Evolutionary conservation across 2,113 vertebrate genomes (phyloP), one percentile per base, ranked within the genome.

Genomic region (Poicephalus meyeri): DNA sequence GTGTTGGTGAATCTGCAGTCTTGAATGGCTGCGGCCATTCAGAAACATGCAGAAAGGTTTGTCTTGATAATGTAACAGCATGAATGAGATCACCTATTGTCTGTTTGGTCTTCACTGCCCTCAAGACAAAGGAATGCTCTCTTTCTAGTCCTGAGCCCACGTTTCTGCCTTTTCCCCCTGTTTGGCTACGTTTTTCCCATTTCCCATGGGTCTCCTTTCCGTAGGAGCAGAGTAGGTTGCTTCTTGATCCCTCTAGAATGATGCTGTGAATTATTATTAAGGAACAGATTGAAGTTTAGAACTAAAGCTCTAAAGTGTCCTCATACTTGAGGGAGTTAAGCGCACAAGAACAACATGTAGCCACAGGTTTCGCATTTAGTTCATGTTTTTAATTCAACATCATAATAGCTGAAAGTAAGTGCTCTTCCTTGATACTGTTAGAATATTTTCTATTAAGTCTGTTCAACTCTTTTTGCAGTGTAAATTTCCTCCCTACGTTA

Each of bases 401-500:
- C 72, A 46, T 41, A n/a, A 37, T 23, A 74, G 46, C 72, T 80
- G 82, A 58, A 86, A 60, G 39, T 20, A 8, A 17, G 14, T 16
- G 76, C 72, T 92, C 23, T 94, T 66, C 91, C 94, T 72, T 83
- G 33, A 37, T 37, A 53, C 37, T 13, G 18, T 18, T 91, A 80
- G 41, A 82, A 60, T 93, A 80, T 94, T 97, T 66, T 46, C 77
- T 91, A 7, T 82, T 52, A 84, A 70, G 41, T 58, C 82, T 63
- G 53, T 66, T 92, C 12, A 10, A 44, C 16, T 80, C 35, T 91
- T 95, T 76, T 74, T 81, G 80, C 92, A 55, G 66, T 52, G 37
- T 81, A 72, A 80, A 86, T 94, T 93, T 79, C 86, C 56, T 89
- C 42, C 37, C 77, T 69, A 10, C 58, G 78, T 92, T 86, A 89